These are phyloP conservation scores for Chloroclysta siterata DNA, from an alignment of 2,888 invertebrate species.

Conservation along the genomic window DNA sequence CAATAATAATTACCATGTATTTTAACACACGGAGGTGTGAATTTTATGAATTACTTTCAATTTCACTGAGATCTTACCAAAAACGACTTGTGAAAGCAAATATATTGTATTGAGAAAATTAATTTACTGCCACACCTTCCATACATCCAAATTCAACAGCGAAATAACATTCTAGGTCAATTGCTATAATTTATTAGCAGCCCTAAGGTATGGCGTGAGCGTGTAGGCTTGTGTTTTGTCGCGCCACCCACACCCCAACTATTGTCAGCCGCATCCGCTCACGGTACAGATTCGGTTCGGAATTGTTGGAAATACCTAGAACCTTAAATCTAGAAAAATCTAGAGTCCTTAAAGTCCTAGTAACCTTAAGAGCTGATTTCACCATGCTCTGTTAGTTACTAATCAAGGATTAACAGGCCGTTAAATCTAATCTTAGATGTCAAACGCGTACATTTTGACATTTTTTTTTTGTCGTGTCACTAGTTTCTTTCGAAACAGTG, in stretches of 20 bases:
- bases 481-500: no score
- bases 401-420: no score
- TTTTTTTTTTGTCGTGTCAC: no score
- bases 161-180: conserved; percentile 23
- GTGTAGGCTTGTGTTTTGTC: conserved; percentile 76
- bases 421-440: no score
- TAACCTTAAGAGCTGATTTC: no score
- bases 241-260: conserved; percentile 65
- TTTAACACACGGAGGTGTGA: not conserved
- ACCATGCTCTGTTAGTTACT: no score
- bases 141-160: conserved; percentile 13
- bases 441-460: no score
- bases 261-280: conserved; percentile 46
- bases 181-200: conserved; percentile 41
- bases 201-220: conserved; percentile 42
- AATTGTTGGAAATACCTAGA: not conserved
- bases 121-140: conserved; percentile 7
- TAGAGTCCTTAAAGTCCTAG: no score
- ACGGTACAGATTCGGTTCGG: not conserved
- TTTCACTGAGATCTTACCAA: conserved; percentile 8
- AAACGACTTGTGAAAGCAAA: conserved; percentile 16
- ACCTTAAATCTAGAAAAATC: not conserved
- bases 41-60: not conserved
- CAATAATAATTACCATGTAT: not conserved
- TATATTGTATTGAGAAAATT: conserved; percentile 1